Percentiles rank a stretch among this genome's conserved stretches.
phyloP scores from a whole-genome alignment of 2,113 vertebrate species.

The Bambusicola thoracicus region DNA sequence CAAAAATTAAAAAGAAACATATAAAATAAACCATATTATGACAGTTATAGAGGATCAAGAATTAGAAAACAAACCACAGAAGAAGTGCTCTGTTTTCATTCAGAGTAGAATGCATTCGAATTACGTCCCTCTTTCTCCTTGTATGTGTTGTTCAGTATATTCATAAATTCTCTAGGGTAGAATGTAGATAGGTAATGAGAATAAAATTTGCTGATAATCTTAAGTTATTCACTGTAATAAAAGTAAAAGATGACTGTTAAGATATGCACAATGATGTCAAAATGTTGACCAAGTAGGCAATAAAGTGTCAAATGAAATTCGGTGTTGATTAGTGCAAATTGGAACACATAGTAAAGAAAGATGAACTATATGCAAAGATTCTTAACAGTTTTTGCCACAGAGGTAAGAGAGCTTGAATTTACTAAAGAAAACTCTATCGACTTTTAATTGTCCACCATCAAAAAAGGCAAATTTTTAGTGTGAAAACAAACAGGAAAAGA shows the following conservation, averaged over 20 bases:
- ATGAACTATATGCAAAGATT: neutral
- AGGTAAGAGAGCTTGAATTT: neutral
- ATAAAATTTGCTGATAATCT: neutral
- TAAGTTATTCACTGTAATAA: neutral
- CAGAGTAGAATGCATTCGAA: neutral
- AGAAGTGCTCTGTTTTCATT: neutral
- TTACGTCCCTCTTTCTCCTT: neutral
- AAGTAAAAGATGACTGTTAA: neutral
- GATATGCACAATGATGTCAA: neutral
- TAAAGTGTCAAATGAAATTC: conserved; percentile 9
- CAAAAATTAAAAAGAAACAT: neutral
- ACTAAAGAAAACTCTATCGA: neutral
- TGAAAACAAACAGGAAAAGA: neutral
- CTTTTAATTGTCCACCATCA: neutral
- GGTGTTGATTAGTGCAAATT: neutral
- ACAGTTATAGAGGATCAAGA: neutral
- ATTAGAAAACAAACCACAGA: neutral
- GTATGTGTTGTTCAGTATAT: neutral
- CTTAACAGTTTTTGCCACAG: neutral
- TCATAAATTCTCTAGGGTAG: neutral
- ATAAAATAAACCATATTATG: neutral
- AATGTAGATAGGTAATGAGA: neutral
- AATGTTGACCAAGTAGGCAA: conserved; percentile 9
- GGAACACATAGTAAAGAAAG: neutral
- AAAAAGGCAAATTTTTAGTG: neutral